Base-by-base conservation (phyloP, 2,797 vertebrate genomes). In the Tachyglossus aculeatus region DNA sequence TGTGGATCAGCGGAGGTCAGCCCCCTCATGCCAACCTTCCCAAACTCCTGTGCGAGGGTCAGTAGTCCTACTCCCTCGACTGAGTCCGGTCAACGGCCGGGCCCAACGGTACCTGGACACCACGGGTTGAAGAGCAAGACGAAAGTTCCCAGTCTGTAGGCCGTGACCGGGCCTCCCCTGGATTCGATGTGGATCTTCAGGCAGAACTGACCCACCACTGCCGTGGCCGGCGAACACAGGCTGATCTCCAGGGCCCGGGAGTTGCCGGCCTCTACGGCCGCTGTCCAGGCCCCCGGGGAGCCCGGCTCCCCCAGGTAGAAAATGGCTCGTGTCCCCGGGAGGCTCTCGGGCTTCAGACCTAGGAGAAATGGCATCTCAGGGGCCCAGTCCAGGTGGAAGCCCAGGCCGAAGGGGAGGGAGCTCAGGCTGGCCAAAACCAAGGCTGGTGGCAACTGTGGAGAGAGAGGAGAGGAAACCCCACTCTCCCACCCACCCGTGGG, bases 121-220 rank as follows among this genome's bases (percentile, higher is more conserved):
- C 90, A 92, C 5, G 91, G 82, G 29, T 91, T 92, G 64, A 92
- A 91, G 57, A 92, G 89, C 37, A 91, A 31, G 34, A 84, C 62
- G 64, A 92, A 87, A 18, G 81, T 72, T 9, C 88, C 90, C 0
- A 92, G 81, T 36, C 80, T 72, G 51, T 88, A 91, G 53, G 78
- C 81, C 0, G 50, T 55, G 45, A 67, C 39, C 19, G 63, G 52
- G 3, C 65, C 71, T 27, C 71, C 63, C 19, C 61, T 68, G 14
- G 77, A 67, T 25, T 79, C 54, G 1, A 90, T 55, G 36, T 75
- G 88, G 56, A 87, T n/a, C 44, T 88, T 90, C 71, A 92, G 68
- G 15, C 67, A 48, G 56, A 89, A 89, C 21, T 58, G 80, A 7
- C 90, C 91, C 16, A 91, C 62, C 0, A 84, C 77, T 1, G 87